Conservation (phyloP, 2,113 vertebrate genomes). For the Microtus ochrogaster region DNA sequence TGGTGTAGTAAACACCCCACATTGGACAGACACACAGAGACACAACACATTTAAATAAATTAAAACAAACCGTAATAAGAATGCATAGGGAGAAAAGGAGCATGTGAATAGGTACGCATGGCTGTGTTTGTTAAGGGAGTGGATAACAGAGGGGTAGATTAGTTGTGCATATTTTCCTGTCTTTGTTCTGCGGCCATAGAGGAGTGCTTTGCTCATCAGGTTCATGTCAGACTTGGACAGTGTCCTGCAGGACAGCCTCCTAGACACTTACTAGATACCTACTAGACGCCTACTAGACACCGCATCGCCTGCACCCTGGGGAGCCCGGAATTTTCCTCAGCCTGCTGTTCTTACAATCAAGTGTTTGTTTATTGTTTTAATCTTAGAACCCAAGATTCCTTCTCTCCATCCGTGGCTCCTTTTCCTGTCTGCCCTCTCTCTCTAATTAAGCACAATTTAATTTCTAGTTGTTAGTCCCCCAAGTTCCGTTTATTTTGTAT, state of each 20-base stretch:
- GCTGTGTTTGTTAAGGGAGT: background rate
- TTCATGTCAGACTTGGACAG: background rate
- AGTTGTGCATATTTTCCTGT: background rate
- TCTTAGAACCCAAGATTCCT: background rate
- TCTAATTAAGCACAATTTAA: constrained; percentile 17
- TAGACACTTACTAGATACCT: too few species aligned
- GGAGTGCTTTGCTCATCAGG: background rate
- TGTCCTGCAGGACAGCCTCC: background rate
- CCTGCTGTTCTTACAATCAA: background rate
- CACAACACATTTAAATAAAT: background rate
- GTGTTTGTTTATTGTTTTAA: background rate
- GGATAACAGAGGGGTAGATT: background rate
- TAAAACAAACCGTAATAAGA: background rate
- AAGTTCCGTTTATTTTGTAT: constrained; percentile 1
- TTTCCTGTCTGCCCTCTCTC: background rate
- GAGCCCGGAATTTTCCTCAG: constrained; percentile 2
- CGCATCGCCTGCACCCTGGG: background rate
- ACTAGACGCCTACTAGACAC: too few species aligned
- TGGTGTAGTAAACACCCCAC: background rate
- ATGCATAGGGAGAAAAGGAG: background rate
- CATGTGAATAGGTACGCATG: background rate
- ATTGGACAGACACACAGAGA: background rate
- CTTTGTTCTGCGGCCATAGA: background rate
- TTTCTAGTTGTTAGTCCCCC: background rate
- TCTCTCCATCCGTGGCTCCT: background rate